These are phyloP conservation scores for Hozukius guyotensis DNA, from an alignment of 2,797 vertebrate genomes.

Conservation along the genomic window DNA sequence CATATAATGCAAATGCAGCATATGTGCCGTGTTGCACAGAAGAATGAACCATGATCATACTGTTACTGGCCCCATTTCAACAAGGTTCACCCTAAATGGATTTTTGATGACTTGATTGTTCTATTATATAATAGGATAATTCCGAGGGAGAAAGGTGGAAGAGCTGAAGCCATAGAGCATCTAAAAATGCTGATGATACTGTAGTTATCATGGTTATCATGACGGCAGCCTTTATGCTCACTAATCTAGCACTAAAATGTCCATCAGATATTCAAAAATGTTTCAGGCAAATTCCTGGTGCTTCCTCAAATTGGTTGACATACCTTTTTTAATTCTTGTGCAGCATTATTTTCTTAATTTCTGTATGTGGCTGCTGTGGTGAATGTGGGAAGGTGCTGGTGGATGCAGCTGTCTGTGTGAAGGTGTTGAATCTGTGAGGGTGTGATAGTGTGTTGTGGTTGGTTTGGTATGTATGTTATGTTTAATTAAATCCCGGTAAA, in stretches of 20 bases:
- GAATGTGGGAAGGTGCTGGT: neutral
- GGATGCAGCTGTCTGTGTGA: neutral
- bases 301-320: neutral
- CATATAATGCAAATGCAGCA: constrained; percentile 35
- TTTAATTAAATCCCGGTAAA: neutral
- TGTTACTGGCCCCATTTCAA: constrained; percentile 6
- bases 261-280: neutral
- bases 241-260: neutral
- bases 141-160: neutral
- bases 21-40: neutral
- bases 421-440: neutral
- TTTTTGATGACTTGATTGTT: neutral
- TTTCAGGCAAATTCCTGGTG: neutral
- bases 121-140: neutral
- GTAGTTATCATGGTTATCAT: neutral
- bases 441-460: neutral
- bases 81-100: neutral
- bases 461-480: neutral
- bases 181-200: neutral
- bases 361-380: neutral
- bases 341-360: too few species aligned
- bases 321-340: neutral
- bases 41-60: neutral
- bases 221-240: neutral
- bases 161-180: neutral